phyloP scores from a whole-genome alignment of 2,888 invertebrate species.

The Pristionchus entomophagus region DNA sequence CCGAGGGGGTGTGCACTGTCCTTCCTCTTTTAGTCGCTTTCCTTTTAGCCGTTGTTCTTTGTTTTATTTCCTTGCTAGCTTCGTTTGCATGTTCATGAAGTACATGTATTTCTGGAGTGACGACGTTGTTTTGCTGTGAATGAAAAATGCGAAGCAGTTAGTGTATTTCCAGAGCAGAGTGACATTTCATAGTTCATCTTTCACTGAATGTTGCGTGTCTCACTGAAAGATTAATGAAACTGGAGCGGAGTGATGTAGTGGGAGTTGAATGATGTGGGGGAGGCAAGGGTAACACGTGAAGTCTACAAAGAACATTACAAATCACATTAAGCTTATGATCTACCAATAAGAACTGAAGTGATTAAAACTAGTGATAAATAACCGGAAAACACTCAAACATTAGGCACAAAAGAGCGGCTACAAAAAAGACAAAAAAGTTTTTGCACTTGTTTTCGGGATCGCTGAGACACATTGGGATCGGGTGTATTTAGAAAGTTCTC shows the following conservation, averaged over 20 bases:
- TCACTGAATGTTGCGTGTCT: background rate
- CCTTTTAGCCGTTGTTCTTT: background rate
- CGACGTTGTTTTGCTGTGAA: background rate
- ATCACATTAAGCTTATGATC: background rate
- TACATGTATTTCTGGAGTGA: background rate
- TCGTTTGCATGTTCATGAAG: background rate
- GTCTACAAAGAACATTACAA: too few species aligned
- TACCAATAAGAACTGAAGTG: too few species aligned
- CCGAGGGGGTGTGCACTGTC: too few species aligned
- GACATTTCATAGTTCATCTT: background rate
- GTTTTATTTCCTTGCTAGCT: background rate
- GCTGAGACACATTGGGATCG: slow-evolving; percentile 1
- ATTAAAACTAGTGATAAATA: too few species aligned
- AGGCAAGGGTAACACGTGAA: background rate
- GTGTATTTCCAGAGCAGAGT: too few species aligned
- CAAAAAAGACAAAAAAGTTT: background rate
- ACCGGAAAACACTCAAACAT: too few species aligned
- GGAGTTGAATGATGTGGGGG: background rate
- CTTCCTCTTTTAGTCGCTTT: background rate
- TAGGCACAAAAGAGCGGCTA: too few species aligned
- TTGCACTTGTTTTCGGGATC: slow-evolving; percentile 20
- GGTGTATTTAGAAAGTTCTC: slow-evolving; percentile 16
- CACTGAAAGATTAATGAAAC: background rate
- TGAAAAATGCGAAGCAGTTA: background rate
- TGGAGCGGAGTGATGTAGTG: background rate